These are phyloP conservation scores for Eurystomus glaucurus DNA, from an alignment of 2,797 vertebrate genomes.

Conservation along the genomic window DNA sequence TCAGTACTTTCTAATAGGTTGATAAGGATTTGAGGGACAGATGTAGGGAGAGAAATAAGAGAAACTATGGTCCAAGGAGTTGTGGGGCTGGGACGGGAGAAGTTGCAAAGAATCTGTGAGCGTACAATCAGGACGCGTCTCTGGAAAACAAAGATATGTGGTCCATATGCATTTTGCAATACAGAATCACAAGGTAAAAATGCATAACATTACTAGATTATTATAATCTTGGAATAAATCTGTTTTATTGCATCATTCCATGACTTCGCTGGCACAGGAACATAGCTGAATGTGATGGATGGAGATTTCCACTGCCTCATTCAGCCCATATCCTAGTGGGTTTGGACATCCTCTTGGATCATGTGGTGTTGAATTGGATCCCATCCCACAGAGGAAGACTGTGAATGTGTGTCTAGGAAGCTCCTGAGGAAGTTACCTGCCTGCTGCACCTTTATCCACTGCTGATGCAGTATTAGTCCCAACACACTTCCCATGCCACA, in stretches of 20 bases:
- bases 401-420: background rate
- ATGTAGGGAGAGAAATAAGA: background rate
- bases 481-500: background rate
- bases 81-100: background rate
- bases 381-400: rapidly evolving
- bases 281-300: background rate
- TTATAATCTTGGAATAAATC: background rate
- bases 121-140: background rate
- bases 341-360: background rate
- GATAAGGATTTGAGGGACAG: constrained; percentile 2
- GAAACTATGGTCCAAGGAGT: background rate
- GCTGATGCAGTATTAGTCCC: background rate
- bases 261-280: background rate
- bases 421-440: background rate
- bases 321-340: background rate
- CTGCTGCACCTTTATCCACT: background rate
- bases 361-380: background rate
- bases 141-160: background rate
- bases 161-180: background rate
- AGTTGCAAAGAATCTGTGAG: background rate
- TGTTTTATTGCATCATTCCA: background rate
- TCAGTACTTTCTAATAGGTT: background rate
- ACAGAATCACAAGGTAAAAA: background rate
- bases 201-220: background rate
- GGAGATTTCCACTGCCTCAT: background rate